phyloP scores from a whole-genome alignment of 92 coral and sea anemone species.

The Parazoanthus darwini region DNA sequence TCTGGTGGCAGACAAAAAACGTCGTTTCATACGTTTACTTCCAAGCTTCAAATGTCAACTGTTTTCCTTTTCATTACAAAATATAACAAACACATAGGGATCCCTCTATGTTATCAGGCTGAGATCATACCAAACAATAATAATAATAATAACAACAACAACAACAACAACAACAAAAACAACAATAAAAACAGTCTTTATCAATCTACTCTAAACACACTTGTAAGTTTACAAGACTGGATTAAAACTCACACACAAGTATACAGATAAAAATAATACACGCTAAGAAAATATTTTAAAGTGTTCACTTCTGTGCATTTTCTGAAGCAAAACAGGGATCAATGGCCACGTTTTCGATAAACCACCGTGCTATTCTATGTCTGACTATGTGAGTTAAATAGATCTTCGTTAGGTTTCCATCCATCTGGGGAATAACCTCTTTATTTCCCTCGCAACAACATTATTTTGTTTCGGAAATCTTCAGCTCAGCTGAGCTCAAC shows the following conservation, averaged over 20 bases:
- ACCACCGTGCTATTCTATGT: too few species aligned
- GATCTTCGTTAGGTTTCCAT: background rate
- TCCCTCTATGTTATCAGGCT: too few species aligned
- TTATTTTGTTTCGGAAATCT: too few species aligned
- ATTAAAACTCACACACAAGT: background rate
- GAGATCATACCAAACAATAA: background rate
- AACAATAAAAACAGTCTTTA: too few species aligned
- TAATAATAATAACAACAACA: background rate
- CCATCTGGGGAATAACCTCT: background rate
- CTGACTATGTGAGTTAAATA: too few species aligned
- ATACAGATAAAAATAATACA: background rate
- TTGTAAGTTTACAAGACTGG: background rate
- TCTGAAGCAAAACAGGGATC: background rate
- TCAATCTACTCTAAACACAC: too few species aligned
- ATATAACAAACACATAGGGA: background rate
- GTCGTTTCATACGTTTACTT: background rate
- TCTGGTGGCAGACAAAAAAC: slow-evolving; percentile 44
- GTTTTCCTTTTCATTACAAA: background rate
- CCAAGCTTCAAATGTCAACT: background rate
- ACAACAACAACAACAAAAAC: background rate
- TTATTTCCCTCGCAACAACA: too few species aligned
- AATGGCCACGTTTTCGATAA: background rate
- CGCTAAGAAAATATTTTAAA: background rate
- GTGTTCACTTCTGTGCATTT: background rate
- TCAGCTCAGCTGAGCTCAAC: too few species aligned